Evolutionary conservation across 2,888 invertebrate species (phyloP).

Genomic region (Sarcophaga rosellei): DNA sequence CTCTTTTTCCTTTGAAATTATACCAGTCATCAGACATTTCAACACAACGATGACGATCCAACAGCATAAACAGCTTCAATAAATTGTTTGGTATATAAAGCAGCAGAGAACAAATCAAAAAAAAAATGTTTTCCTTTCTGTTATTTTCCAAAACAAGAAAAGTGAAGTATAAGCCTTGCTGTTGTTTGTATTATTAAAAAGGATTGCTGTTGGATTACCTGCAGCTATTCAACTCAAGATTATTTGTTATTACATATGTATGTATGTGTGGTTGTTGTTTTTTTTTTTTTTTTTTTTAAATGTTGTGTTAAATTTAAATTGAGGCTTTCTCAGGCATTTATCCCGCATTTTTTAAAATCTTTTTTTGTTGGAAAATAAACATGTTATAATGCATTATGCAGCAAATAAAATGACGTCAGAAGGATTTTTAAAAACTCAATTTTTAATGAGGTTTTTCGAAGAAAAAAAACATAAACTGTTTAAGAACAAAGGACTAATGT

Average conservation of each 20-base stretch:
- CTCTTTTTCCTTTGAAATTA: not conserved
- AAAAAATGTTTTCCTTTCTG: not conserved
- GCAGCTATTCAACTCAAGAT: conserved; percentile 4
- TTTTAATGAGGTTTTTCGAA: too few relatives aligned
- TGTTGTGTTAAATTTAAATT: not conserved
- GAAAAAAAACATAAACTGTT: too few relatives aligned
- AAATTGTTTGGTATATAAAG: not conserved
- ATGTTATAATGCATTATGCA: too few relatives aligned
- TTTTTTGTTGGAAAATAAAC: too few relatives aligned
- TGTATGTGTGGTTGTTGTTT: too few relatives aligned
- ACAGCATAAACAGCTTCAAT: not conserved
- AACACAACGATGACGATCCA: not conserved
- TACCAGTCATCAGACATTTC: not conserved
- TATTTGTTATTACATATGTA: not conserved
- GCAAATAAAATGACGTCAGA: too few relatives aligned
- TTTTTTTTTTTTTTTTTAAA: not conserved
- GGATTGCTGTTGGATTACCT: not conserved
- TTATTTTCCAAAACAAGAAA: not conserved
- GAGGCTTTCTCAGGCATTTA: not conserved
- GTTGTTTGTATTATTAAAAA: not conserved
- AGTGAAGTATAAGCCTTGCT: not conserved
- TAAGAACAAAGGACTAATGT: too few relatives aligned
- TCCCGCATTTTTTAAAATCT: too few relatives aligned
- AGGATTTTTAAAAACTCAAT: too few relatives aligned
- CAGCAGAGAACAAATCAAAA: too few relatives aligned